A percentile compares a stretch with the other conserved stretches of the same genome.
phyloP scores from a whole-genome alignment of 2,888 invertebrate species.

The Anorthoa munda region DNA sequence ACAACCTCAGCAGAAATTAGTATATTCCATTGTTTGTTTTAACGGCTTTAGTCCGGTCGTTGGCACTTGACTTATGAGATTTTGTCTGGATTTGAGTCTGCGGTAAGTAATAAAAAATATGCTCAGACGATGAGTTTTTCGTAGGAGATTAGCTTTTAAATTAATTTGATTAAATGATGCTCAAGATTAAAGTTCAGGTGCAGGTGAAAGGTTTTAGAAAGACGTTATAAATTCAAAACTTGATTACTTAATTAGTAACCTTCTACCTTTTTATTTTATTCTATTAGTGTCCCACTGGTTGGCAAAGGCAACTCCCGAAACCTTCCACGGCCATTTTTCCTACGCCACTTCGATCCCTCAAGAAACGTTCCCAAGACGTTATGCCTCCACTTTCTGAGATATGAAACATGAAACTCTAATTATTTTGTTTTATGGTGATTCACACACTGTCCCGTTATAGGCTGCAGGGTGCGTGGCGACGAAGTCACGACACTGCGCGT shows the following conservation, averaged over 20 bases:
- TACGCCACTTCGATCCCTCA: too few species aligned
- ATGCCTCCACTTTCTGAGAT: too few species aligned
- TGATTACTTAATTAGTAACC: not conserved
- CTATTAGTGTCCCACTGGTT: too few species aligned
- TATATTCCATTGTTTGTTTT: constrained; percentile 56
- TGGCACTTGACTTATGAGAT: constrained; percentile 41
- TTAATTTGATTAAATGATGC: not conserved
- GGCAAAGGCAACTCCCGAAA: too few species aligned
- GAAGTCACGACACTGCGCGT: too few species aligned
- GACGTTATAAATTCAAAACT: not conserved
- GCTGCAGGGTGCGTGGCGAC: too few species aligned
- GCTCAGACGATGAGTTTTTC: constrained; percentile 10
- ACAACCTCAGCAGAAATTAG: constrained; percentile 47
- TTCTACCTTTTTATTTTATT: not conserved
- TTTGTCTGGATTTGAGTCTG: constrained; percentile 34
- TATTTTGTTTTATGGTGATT: too few species aligned
- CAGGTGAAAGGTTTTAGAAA: not conserved
- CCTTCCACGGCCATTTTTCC: too few species aligned
- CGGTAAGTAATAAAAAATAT: constrained; percentile 24
- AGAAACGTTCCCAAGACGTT: too few species aligned
- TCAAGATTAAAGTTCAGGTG: constrained; percentile 3
- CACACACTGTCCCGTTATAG: too few species aligned
- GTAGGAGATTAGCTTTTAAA: constrained; percentile 17
- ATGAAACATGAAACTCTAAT: too few species aligned
- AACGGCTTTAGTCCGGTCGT: constrained; percentile 41